phyloP scores from a whole-genome alignment of 2,797 vertebrate genomes.

The Sebastes trivittatus region DNA sequence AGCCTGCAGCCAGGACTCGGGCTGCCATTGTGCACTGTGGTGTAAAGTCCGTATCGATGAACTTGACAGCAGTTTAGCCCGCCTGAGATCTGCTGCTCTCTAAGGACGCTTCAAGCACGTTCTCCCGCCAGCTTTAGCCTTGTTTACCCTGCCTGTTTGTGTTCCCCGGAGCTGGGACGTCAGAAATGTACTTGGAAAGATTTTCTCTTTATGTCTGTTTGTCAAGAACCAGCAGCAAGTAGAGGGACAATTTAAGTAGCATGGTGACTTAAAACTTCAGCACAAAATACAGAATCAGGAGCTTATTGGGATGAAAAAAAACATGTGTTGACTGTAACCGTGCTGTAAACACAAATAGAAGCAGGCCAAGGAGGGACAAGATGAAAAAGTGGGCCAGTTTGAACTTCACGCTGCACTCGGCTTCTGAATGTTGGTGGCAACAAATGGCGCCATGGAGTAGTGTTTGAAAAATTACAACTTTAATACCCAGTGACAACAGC shows the following conservation, averaged over 20 bases:
- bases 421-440: background rate
- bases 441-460: background rate
- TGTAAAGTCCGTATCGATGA: slow-evolving; percentile 73
- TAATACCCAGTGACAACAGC: slow-evolving; percentile 33
- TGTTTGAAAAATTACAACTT: slow-evolving; percentile 38
- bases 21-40: slow-evolving; percentile 71
- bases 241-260: background rate
- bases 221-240: background rate
- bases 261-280: background rate
- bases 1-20: slow-evolving; percentile 49
- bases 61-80: slow-evolving; percentile 79
- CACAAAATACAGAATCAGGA: background rate
- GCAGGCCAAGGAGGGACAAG: slow-evolving; percentile 9
- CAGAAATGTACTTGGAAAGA: slow-evolving; percentile 2
- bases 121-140: slow-evolving; percentile 42
- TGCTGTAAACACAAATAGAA: slow-evolving; percentile 16
- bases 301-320: background rate
- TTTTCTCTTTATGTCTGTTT: slow-evolving; percentile 9
- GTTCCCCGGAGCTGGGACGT: slow-evolving; percentile 15
- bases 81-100: slow-evolving; percentile 64
- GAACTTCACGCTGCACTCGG: background rate
- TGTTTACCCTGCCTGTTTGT: slow-evolving; percentile 51
- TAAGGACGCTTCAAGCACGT: slow-evolving; percentile 52
- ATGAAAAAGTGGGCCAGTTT: slow-evolving; percentile 16
- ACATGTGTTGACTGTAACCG: background rate